Evolutionary conservation across 2,888 invertebrate species (phyloP), one percentile per base, ranked within the genome.

Genomic region (Rhaphigaster nebulosa): DNA sequence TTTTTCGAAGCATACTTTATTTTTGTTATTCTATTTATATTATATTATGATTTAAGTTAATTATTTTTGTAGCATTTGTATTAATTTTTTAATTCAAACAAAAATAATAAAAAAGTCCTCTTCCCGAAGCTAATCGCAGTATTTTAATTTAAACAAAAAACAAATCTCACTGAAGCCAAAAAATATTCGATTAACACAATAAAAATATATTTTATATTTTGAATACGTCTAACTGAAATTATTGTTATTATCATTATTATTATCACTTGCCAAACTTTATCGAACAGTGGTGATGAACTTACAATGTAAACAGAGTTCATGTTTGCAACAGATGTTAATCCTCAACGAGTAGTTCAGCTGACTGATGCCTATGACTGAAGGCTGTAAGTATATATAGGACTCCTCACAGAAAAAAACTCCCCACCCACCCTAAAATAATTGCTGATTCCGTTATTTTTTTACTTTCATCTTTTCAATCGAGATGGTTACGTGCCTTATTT

Each of bases 351-450:
- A n/a, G 23, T 45, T 84, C 13, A 84, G n/a, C 41, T 84, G 45
- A 84, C 84, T 84, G 84, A 84, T 84, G 84, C 84, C 84, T 15
- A 26, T 10, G 10, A 23, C 84, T 45, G 84, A 45, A 45, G 84
- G 84, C n/a, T 13, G 4, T 41, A 45, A 45, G 84, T 84, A 84
- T 84, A 84, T 84, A 84, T 84, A 84, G n/a, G 45, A n/a, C 20
- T 50, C 45, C 45, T 84, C 41, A 38, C 15, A 45, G 84, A 84
- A 84, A n/a, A 70, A 50, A 84, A 50, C 41, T 45, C 84, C 84
- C 76, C 50, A 70, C 76, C 76, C 41, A 50, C 50, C 50, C 70
- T 89, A 45, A 89, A 89, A 89, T 89, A 89, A 89, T 89, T 89
- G 52, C 50, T 89, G 50, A 89, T 89, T 52, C 89, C 84, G 84